phyloP scores from a whole-genome alignment of 1,140 invertebrate genomes.

The Caenorhabditis inopinata region DNA sequence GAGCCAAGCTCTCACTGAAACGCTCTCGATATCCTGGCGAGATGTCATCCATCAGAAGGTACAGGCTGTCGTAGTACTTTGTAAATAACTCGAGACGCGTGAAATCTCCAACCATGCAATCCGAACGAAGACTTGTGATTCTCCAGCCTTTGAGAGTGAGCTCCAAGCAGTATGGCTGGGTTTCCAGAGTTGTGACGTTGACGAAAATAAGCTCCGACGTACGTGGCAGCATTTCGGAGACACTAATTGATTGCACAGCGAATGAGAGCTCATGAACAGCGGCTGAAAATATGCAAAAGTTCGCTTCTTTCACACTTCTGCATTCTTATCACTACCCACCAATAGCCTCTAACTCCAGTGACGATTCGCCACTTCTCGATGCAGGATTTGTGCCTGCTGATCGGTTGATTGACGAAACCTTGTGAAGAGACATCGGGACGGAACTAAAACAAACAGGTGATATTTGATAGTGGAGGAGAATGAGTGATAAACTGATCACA shows the following conservation, averaged over 20 bases:
- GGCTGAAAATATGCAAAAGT: slow-evolving; percentile 46
- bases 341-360: slow-evolving; percentile 62
- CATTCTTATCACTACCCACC: neutral
- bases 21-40: slow-evolving; percentile 59
- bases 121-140: slow-evolving; percentile 57
- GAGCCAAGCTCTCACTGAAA: slow-evolving; percentile 56
- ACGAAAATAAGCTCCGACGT: slow-evolving; percentile 64
- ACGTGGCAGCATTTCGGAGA: slow-evolving; percentile 65
- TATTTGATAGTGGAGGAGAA: neutral
- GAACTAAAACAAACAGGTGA: slow-evolving; percentile 53
- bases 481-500: no score
- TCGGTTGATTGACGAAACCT: slow-evolving; percentile 51
- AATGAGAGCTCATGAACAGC: slow-evolving; percentile 63
- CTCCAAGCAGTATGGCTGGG: slow-evolving; percentile 65
- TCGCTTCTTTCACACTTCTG: no score
- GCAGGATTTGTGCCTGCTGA: slow-evolving; percentile 49
- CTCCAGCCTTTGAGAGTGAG: slow-evolving; percentile 64
- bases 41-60: slow-evolving; percentile 60
- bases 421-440: slow-evolving; percentile 56
- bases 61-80: slow-evolving; percentile 63
- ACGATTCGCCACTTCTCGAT: slow-evolving; percentile 54
- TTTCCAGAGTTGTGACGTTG: slow-evolving; percentile 65
- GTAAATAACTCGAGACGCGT: slow-evolving; percentile 63
- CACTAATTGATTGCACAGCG: slow-evolving; percentile 59
- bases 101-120: slow-evolving; percentile 66